Evolutionary conservation across 2,797 vertebrate genomes (phyloP), one percentile per base, ranked within the genome.

Genomic region (Labeo calbasu): DNA sequence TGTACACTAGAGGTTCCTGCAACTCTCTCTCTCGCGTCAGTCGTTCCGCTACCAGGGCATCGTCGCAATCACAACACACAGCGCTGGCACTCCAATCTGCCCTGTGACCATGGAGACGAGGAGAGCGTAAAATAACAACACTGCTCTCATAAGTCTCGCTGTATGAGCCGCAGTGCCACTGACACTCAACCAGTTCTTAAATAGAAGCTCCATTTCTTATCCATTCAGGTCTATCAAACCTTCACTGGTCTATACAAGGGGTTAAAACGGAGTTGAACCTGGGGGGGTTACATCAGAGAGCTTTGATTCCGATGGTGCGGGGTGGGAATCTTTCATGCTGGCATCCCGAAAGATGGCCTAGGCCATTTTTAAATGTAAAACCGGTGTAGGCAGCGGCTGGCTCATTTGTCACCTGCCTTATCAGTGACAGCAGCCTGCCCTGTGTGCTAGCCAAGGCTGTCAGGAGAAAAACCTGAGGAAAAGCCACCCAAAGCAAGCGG

Each of bases 391-490:
- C 79, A 78, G 77, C 28, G 72, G 63, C 72, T 48, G 10, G 61
- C 82, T 86, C 73, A 82, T 85, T 86, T 77, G 83, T 91, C 84
- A 89, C 71, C 28, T 40, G 65, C 75, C 79, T 86, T 86, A 84
- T 89, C 84, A 81, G 83, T 80, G 88, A 89, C 87, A 88, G 86
- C 82, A 75, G 84, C 78, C 73, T 75, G 69, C 79, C 79, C 82
- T 1, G 19, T 55, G 63, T 21, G 50, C 72, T 82, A 61, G n/a
- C 81, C 76, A 86, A 79, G 70, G 21, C 63, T 83, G 86, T 79
- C 81, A 84, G 68, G 12, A 61, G 61, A 76, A 48, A 87, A 84
- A 81, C 68, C 6, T 57, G 40, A 51, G 51, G 81, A 77, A 85
- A 80, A 73, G 21, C 46, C 78, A 84, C 82, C 59, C 73, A 83